Evolutionary conservation across 2,113 vertebrate species (phyloP), one percentile per base, ranked within the genome.

Genomic region (Dicaeum eximium): DNA sequence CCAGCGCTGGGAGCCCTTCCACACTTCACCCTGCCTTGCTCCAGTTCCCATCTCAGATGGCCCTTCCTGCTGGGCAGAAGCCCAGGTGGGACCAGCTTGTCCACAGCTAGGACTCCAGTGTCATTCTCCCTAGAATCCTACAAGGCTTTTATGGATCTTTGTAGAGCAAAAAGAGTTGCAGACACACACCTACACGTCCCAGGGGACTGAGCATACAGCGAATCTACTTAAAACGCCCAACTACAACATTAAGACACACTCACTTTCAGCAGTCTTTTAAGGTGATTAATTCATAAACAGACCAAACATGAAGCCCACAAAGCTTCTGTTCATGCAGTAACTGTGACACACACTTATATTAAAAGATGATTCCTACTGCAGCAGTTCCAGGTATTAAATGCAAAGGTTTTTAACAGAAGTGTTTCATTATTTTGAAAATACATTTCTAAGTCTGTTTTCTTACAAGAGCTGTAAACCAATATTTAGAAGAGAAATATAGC

Each of bases 291-390:
- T 95, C 66, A 86, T 50, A 69, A 83, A 74, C 3, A 91, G 61
- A 67, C 61, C 79, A 93, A 92, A 89, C 53, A 42, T 1, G 7
- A 88, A 93, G 47, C 48, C 62, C 62, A 85, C 44, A 87, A 79
- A 91, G 9, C 56, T 94, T 87, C 90, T 91, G 62, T 27, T 88
- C 47, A 17, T 27, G 22, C 45, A 93, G 13, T 67, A 85, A 87
- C 66, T 65, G 57, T 45, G 53, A 77, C 1, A 24, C 38, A 2
- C 23, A 33, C 40, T 3, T 1, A 62, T 42, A 91, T 37, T 79
- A 78, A 35, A 60, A 87, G 35, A 79, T 16, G 1, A 84, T 50
- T 93, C 80, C 47, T 62, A 42, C 62, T 51, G 61, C 80, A 91
- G 62, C 33, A 65, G 53, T 82, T 69, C 24, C 53, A 88, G 38